Percentiles rank a stretch among this genome's conserved stretches.
These are phyloP conservation scores for Drosophila sp. DNA, from an alignment of 1,140 invertebrate genomes.

Conservation along the genomic window DNA sequence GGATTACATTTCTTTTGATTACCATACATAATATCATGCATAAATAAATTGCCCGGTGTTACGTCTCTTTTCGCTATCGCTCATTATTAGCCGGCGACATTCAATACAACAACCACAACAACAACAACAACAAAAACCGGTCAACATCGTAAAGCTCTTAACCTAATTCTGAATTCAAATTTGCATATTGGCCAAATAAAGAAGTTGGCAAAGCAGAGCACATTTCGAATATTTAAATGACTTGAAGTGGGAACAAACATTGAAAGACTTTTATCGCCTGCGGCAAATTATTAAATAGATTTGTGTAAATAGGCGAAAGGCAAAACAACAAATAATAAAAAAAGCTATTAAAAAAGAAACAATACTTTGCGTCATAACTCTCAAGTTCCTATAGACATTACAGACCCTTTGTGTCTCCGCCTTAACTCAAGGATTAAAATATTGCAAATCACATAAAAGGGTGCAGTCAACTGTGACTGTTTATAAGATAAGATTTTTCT, in stretches of 20 bases:
- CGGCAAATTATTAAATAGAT: constrained; percentile 24
- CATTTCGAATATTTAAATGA: constrained; percentile 25
- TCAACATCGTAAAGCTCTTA: constrained; percentile 56
- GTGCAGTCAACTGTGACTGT: too few relatives aligned
- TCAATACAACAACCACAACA: constrained; percentile 23
- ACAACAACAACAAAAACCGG: constrained; percentile 41
- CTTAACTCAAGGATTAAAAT: not conserved
- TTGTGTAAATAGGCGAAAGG: constrained; percentile 31
- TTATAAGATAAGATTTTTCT: too few relatives aligned
- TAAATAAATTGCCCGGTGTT: constrained; percentile 34
- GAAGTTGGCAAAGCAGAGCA: constrained; percentile 39
- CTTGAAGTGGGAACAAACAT: not conserved
- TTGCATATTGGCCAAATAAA: constrained; percentile 52
- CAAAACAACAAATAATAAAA: constrained; percentile 3
- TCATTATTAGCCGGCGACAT: constrained; percentile 1
- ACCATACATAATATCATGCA: constrained; percentile 50
- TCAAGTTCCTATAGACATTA: not conserved
- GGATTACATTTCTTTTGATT: constrained; percentile 63
- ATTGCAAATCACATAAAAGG: constrained; percentile 1
- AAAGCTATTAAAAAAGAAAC: not conserved
- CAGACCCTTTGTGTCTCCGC: constrained; percentile 1
- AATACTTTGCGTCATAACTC: constrained; percentile 5
- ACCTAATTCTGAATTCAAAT: constrained; percentile 60
- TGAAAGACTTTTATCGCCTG: constrained; percentile 13
- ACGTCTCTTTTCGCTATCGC: constrained; percentile 14